These are phyloP conservation scores for Brevimyrus niger DNA, from an alignment of 2,113 vertebrate species.

Conservation along the genomic window DNA sequence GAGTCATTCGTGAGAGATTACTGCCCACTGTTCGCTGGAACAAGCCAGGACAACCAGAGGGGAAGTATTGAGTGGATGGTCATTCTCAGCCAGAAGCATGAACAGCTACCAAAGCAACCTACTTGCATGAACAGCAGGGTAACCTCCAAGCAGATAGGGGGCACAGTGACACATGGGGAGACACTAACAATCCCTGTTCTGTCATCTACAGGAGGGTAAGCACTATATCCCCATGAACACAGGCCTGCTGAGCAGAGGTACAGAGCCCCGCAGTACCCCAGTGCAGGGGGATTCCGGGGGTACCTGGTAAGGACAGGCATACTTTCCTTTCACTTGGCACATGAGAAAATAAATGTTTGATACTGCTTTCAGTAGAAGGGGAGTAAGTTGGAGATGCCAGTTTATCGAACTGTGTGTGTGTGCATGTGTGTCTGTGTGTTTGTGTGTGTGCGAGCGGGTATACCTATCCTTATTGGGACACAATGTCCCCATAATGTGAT, in stretches of 20 bases:
- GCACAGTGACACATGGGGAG: not conserved
- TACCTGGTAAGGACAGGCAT: conserved; percentile 61
- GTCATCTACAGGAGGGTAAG: conserved; percentile 74
- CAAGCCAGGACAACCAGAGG: not conserved
- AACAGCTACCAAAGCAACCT: not conserved
- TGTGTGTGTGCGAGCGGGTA: too few relatives aligned
- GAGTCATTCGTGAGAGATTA: not conserved
- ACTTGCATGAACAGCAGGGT: not conserved
- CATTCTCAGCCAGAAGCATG: not conserved
- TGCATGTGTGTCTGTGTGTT: not conserved
- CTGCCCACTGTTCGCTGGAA: not conserved
- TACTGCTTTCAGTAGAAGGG: not conserved
- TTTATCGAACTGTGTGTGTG: not conserved
- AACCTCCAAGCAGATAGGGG: not conserved
- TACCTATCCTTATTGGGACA: too few relatives aligned
- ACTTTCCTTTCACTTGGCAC: not conserved
- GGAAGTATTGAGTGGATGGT: not conserved
- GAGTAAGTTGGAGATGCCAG: not conserved
- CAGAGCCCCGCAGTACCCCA: conserved; percentile 48
- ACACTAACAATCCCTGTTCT: not conserved
- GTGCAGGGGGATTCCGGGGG: conserved; percentile 62
- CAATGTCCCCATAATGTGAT: too few relatives aligned
- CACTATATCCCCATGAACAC: conserved; percentile 91
- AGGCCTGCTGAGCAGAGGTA: conserved; percentile 62
- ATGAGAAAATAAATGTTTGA: not conserved